phyloP scores from a whole-genome alignment of 2,888 invertebrate genomes.

The Rhogogaster chlorosoma region DNA sequence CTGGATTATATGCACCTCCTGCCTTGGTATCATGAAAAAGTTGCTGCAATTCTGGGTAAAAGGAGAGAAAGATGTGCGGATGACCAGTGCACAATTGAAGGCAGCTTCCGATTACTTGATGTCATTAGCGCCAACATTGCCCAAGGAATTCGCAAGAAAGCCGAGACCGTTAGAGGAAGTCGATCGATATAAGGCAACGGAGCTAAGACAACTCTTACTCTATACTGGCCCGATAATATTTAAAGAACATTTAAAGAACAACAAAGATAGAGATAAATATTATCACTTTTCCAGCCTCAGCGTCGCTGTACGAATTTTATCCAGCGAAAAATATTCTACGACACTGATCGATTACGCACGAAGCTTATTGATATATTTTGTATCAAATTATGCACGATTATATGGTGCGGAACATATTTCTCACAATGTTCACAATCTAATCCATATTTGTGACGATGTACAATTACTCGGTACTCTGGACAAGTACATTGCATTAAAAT shows the following conservation, averaged over 20 bases:
- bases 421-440: too few relatives aligned
- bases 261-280: slow-evolving; percentile 25
- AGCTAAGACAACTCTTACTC: slow-evolving; percentile 32
- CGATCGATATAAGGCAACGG: slow-evolving; percentile 30
- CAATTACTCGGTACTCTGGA: slow-evolving; percentile 20
- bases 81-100: slow-evolving; percentile 32
- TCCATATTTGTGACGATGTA: too few relatives aligned
- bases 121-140: not conserved
- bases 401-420: too few relatives aligned
- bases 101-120: slow-evolving; percentile 30
- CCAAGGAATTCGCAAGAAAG: slow-evolving; percentile 19
- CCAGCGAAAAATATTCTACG: too few relatives aligned
- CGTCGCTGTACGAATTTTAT: too few relatives aligned
- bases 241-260: slow-evolving; percentile 37
- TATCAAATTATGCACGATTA: too few relatives aligned
- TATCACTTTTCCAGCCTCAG: slow-evolving; percentile 30
- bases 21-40: slow-evolving; percentile 58
- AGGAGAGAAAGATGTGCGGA: slow-evolving; percentile 48
- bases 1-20: slow-evolving; percentile 58
- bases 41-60: slow-evolving; percentile 57
- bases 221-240: slow-evolving; percentile 35
- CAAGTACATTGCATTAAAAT: slow-evolving; percentile 10
- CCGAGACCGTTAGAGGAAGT: slow-evolving; percentile 17
- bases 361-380: too few relatives aligned
- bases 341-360: too few relatives aligned